These are phyloP conservation scores for Pogonus chalceus DNA, from an alignment of 1,140 invertebrate genomes.

Conservation along the genomic window DNA sequence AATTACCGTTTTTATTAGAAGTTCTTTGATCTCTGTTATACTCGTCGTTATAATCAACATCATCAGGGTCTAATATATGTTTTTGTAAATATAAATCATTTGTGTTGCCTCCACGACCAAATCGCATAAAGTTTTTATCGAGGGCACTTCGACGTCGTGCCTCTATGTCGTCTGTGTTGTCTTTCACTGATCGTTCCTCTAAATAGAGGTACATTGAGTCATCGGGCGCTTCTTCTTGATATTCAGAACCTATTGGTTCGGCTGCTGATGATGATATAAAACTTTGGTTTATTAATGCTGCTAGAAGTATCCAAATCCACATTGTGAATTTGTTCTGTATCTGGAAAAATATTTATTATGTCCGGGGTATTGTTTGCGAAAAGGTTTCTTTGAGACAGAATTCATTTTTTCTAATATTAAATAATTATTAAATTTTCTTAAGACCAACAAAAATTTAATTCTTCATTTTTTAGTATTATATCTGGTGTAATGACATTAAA, in stretches of 20 bases:
- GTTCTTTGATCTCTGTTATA: not conserved
- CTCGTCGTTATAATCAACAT: not conserved
- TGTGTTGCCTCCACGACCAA: slow-evolving; percentile 10
- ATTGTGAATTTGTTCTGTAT: no score
- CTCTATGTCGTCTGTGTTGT: slow-evolving; percentile 7
- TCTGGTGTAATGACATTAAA: no score
- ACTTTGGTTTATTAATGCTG: not conserved
- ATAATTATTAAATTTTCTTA: no score
- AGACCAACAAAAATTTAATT: no score
- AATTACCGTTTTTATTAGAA: slow-evolving; percentile 11
- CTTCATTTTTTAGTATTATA: no score
- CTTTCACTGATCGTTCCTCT: slow-evolving; percentile 12
- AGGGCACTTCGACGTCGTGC: slow-evolving; percentile 12
- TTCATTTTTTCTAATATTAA: no score
- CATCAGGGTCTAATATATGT: not conserved
- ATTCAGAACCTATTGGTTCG: not conserved
- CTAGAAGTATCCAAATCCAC: not conserved
- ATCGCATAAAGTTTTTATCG: slow-evolving; percentile 14
- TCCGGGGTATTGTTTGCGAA: not conserved
- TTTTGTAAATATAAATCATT: not conserved
- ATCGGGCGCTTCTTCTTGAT: slow-evolving; percentile 14
- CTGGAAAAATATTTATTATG: not conserved
- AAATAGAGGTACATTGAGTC: slow-evolving; percentile 24
- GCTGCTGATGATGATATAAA: not conserved
- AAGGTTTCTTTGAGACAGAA: no score